Evolutionary conservation across 1,140 invertebrate genomes (phyloP), one percentile per base, ranked within the genome.

Genomic region (Panagrolaimus sp.): DNA sequence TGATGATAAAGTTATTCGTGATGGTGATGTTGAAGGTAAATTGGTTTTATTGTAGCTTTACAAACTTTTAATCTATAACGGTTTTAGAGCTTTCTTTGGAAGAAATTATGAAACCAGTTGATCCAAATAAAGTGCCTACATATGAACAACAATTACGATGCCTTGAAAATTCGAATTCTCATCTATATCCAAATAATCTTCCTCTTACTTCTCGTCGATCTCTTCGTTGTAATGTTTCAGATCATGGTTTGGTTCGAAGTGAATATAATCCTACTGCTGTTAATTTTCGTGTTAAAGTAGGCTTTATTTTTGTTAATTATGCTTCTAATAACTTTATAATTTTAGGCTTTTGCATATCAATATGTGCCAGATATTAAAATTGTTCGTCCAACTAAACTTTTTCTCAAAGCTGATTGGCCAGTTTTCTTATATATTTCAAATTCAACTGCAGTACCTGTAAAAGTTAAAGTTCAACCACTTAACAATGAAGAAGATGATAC

Each of bases 61-160:
- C 4, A 57, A 25, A 16, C 20, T 57, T 51, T 57, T 57, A 57
- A 25, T 25, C 27, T 57, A 57, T n/a, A 25, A 48, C 20, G n/a
- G n/a, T 57, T 57, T n/a, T 57, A 57, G 51, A 57, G n/a, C 51
- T 57, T 27, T 57, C 51, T 25, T 57, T 57, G 51, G 51, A 57
- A 4, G 51, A 57, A 7, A 57, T 57, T 11, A 57, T 57, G 51
- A 27, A 20, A 20, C 51, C 51, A 0, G 51, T 57, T 13, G 51
- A 57, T 20, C 20, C 31, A 4, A 38, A 38, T 38, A 4, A 2
- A 57, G 11, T 16, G 14, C 0, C 20, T 57, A 27, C 9, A 57
- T 57, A 16, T 57, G 20, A 20, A 57, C 51, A 57, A 16, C 51
- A 57, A 57, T 16, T 57, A 11, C 11, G 11, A 16, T 57, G 20